Base-by-base conservation (phyloP, 1,140 invertebrate genomes). In the Megalonaias nervosa region DNA sequence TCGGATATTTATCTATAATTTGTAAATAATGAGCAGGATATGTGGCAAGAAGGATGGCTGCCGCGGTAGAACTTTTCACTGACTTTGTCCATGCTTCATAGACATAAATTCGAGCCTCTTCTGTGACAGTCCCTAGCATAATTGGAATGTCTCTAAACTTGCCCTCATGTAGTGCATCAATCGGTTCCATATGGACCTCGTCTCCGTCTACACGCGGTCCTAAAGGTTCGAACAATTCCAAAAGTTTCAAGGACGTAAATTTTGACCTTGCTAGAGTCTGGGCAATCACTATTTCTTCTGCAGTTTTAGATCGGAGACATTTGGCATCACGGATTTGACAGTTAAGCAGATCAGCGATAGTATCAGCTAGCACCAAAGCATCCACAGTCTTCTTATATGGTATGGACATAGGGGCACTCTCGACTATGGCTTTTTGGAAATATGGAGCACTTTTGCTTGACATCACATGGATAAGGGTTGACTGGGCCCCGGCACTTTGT, bases 401-500 rank as follows among this genome's bases (percentile, higher is more conserved):
- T 16, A 85, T 71, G 31, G 84, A 70, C 55, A 84, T 68, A 0
- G 84, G 84, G 1, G 80, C 67, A n/a, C 82, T 84, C 62, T 85
- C 81, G 0, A 85, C 48, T 62, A 85, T 84, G 62, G 74, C 81
- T 19, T 61, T 58, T 13, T 75, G 76, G 70, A 84, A 85, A 19
- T 77, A 67, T 4, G 75, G 59, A 16, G 62, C 66, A 38, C 80
- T 79, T 17, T 70, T 48, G 16, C 60, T 19, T 12, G 74, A 74
- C 67, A 81, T 82, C 74, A 85, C 19, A 69, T 86, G 85, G 13
- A 79, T 65, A 23, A 80, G 56, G 19, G 68, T 73, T 16, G 84
- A 85, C 74, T 84, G 82, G 14, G 81, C 85, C 16, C 86, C 86
- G 17, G 85, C 85, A 59, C 84, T 86, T 64, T 87, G 82, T 15